Evolutionary conservation across 2,797 vertebrate genomes (phyloP).

Genomic region (Arctocebus calabarensis): DNA sequence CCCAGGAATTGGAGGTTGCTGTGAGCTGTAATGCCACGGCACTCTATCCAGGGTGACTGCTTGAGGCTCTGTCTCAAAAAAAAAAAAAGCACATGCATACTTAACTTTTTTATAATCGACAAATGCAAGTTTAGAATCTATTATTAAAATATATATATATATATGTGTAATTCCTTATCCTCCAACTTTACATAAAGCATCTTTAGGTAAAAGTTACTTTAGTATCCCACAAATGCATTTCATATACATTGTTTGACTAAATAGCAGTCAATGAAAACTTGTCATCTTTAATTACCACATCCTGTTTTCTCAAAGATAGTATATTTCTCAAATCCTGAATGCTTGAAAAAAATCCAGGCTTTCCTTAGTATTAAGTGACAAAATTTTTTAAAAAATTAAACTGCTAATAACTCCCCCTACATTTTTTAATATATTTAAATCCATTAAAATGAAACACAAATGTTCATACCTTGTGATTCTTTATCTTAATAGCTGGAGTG

Average conservation of each 20-base stretch:
- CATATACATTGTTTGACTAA: background rate
- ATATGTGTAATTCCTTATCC: background rate
- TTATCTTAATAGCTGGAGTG: slow-evolving; percentile 18
- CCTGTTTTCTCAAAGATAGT: slow-evolving; percentile 15
- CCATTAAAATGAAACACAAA: slow-evolving; percentile 64
- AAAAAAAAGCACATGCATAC: slow-evolving; percentile 17
- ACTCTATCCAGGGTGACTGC: too few relatives aligned
- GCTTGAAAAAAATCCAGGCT: background rate
- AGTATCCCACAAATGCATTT: slow-evolving; percentile 24
- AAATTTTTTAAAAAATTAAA: background rate
- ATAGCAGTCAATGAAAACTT: slow-evolving; percentile 36
- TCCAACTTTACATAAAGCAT: slow-evolving; percentile 43
- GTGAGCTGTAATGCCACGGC: too few relatives aligned
- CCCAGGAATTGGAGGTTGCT: too few relatives aligned
- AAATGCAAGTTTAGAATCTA: slow-evolving; percentile 24
- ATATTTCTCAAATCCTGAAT: slow-evolving; percentile 49
- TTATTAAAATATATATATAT: slow-evolving; percentile 10
- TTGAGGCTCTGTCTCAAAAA: too few relatives aligned
- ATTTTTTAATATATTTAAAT: slow-evolving; percentile 45
- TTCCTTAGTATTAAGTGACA: slow-evolving; percentile 13
- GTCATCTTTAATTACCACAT: slow-evolving; percentile 44
- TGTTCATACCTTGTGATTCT: slow-evolving; percentile 50
- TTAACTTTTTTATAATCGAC: background rate
- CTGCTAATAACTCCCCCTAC: background rate
- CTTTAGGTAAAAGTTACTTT: background rate